These are phyloP conservation scores for Leucoptera coffeella DNA, from an alignment of 2,888 invertebrate species.

Conservation along the genomic window DNA sequence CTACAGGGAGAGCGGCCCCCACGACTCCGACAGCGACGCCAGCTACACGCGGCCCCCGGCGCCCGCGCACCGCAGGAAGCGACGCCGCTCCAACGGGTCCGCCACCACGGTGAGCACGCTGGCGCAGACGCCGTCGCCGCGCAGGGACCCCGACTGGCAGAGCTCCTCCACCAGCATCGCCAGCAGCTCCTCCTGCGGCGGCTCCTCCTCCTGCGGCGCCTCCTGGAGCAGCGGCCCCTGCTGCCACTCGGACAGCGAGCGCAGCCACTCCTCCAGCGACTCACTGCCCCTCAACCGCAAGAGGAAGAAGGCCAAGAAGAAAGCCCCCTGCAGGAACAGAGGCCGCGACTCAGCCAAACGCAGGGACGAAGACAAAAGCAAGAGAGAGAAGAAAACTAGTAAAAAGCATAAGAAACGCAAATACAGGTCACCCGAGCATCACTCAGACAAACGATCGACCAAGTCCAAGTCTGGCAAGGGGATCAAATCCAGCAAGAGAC, in stretches of 20 bases:
- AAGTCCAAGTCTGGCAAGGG: background rate
- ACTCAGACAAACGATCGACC: no score
- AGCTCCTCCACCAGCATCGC: no score
- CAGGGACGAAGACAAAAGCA: constrained; percentile 16
- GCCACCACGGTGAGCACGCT: constrained; percentile 1
- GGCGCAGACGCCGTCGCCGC: constrained; percentile 2
- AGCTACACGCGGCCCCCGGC: constrained; percentile 1
- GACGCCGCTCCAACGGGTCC: background rate
- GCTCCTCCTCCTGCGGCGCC: no score
- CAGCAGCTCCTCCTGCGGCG: no score
- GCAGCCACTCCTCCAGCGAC: constrained; percentile 8
- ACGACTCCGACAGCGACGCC: constrained; percentile 1
- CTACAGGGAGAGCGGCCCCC: no score
- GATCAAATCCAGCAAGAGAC: background rate
- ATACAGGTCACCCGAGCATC: background rate
- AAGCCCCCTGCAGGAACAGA: background rate
- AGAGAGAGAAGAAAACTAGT: background rate
- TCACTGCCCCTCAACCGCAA: constrained; percentile 12
- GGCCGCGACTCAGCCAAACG: constrained; percentile 12
- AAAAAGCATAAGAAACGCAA: background rate
- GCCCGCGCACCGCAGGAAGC: background rate
- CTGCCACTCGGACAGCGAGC: background rate
- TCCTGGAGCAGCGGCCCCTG: constrained; percentile 2
- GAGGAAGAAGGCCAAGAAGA: constrained; percentile 5
- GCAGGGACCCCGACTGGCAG: no score